Percentiles rank a stretch among this genome's conserved stretches.
Evolutionary conservation across 1,140 invertebrate genomes (phyloP).

Genomic region (Cydia strobilella): DNA sequence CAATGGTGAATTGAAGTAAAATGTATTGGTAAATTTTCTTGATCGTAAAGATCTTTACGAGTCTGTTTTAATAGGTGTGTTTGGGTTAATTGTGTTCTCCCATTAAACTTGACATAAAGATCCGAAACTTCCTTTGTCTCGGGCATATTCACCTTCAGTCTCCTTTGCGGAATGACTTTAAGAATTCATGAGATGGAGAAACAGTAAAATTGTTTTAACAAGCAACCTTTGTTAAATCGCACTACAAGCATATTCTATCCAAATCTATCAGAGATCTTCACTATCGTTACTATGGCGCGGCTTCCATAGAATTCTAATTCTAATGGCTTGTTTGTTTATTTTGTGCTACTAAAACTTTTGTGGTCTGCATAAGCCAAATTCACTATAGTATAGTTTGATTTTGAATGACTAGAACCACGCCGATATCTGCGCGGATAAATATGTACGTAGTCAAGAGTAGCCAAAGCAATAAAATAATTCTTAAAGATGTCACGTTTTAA

Average conservation of each 20-base stretch:
- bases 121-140: conserved; percentile 12
- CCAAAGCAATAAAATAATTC: too few relatives aligned
- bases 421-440: too few relatives aligned
- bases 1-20: background rate
- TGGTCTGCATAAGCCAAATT: too few relatives aligned
- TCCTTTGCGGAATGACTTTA: background rate
- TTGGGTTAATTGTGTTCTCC: conserved; percentile 19
- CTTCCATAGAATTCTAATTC: background rate
- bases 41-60: background rate
- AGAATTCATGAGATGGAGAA: background rate
- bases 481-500: too few relatives aligned
- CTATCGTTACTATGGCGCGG: background rate
- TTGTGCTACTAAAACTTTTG: background rate
- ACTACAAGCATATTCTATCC: background rate
- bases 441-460: too few relatives aligned
- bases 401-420: too few relatives aligned
- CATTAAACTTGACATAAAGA: conserved; percentile 30
- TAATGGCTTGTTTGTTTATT: background rate
- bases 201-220: too few relatives aligned
- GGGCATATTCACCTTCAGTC: background rate
- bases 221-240: too few relatives aligned
- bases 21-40: background rate
- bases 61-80: conserved; percentile 7
- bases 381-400: too few relatives aligned
- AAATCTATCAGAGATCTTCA: background rate